A percentile compares a stretch with the other conserved stretches of the same genome.
Evolutionary conservation across 2,888 invertebrate genomes (phyloP).

Genomic region (Drosophila nigricruria): DNA sequence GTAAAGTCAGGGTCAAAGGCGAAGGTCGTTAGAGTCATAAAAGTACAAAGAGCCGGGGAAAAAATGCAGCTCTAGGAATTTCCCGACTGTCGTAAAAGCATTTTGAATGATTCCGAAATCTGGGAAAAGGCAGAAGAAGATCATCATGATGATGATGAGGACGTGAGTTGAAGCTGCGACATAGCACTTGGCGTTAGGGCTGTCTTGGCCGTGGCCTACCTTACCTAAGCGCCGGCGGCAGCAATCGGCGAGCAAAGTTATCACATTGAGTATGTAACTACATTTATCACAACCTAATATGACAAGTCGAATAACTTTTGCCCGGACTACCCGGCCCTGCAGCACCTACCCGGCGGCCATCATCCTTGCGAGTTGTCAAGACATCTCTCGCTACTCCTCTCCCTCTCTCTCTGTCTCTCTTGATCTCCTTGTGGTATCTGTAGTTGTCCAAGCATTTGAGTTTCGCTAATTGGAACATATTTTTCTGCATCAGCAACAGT

Average conservation of each 20-base stretch:
- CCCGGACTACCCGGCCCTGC: constrained; percentile 33
- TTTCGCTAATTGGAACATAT: constrained; percentile 82
- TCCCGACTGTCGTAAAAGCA: constrained; percentile 58
- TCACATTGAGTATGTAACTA: constrained; percentile 82
- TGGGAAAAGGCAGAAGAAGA: constrained; percentile 12
- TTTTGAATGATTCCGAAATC: constrained; percentile 60
- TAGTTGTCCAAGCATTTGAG: constrained; percentile 71
- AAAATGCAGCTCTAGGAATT: constrained; percentile 58
- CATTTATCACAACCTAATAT: constrained; percentile 84
- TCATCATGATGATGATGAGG: constrained; percentile 43
- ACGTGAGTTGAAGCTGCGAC: neutral
- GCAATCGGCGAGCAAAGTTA: constrained; percentile 73
- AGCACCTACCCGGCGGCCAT: neutral
- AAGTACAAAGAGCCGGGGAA: neutral
- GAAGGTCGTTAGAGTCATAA: constrained; percentile 17
- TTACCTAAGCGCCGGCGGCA: constrained; percentile 56
- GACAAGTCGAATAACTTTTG: constrained; percentile 82
- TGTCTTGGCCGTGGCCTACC: neutral
- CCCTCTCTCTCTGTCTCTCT: neutral
- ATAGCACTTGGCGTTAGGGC: constrained; percentile 14
- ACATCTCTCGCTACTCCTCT: neutral
- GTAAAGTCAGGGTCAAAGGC: constrained; percentile 55
- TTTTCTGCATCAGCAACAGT: constrained; percentile 15
- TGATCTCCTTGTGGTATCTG: constrained; percentile 1
- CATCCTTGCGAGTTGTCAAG: constrained; percentile 3